Percentiles rank a stretch among this genome's conserved stretches.
Evolutionary conservation across 2,113 vertebrate genomes (phyloP).

Genomic region (Microcebus murinus): DNA sequence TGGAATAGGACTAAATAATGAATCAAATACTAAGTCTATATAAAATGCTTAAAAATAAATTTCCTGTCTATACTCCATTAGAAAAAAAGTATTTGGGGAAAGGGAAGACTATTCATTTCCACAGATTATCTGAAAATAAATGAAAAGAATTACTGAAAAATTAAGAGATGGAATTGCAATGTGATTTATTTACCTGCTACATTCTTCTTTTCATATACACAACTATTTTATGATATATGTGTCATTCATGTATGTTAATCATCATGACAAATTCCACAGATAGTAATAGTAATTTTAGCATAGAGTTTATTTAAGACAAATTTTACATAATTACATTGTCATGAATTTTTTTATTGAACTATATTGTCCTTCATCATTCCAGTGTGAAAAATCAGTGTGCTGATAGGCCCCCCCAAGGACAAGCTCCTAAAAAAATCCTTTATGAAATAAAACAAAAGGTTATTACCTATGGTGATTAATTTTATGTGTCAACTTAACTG

Average conservation of each 20-base stretch:
- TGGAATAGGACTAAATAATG: not conserved
- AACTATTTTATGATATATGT: not conserved
- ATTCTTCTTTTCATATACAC: not conserved
- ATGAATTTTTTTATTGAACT: not conserved
- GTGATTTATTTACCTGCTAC: not conserved
- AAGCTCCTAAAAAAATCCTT: not conserved
- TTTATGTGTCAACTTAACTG: not conserved
- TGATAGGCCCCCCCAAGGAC: not conserved
- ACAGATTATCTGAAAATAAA: constrained; percentile 19
- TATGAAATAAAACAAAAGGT: not conserved
- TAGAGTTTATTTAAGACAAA: not conserved
- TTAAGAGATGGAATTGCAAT: not conserved
- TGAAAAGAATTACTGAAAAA: not conserved
- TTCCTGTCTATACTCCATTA: not conserved
- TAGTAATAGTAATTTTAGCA: not conserved
- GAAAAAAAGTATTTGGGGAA: not conserved
- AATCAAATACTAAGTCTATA: not conserved
- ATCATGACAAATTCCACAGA: not conserved
- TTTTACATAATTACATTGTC: constrained; percentile 14
- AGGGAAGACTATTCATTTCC: not conserved
- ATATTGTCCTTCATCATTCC: not conserved
- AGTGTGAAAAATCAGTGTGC: not conserved
- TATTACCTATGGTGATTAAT: not conserved
- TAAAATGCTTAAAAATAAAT: not conserved
- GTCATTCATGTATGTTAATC: not conserved